Evolutionary conservation across 2,797 vertebrate genomes (phyloP).

Genomic region (Ceryle rudis): DNA sequence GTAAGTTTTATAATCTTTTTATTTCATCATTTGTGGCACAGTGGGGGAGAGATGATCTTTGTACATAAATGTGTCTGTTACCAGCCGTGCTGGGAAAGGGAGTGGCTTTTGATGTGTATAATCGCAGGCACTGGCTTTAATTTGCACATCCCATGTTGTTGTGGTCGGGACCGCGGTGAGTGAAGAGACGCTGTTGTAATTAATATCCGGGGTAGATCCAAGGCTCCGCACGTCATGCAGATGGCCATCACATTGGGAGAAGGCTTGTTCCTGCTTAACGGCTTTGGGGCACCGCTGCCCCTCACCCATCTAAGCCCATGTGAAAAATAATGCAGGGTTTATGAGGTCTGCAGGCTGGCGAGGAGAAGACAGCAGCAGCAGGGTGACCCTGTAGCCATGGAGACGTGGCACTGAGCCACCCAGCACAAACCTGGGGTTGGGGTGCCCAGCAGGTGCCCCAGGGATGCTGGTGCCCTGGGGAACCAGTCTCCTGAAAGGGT

Average conservation of each 20-base stretch:
- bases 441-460: background rate
- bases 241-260: accelerated
- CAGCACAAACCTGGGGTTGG: background rate
- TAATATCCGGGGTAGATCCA: background rate
- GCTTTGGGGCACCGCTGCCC: accelerated
- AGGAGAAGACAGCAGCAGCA: background rate
- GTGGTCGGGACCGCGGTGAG: background rate
- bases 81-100: background rate
- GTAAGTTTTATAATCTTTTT: slow-evolving; percentile 16
- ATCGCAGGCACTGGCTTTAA: background rate
- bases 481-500: background rate
- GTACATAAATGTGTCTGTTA: background rate
- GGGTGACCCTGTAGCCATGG: background rate
- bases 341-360: background rate
- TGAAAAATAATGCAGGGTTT: background rate
- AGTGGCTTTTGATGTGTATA: background rate
- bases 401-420: accelerated
- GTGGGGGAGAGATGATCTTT: background rate
- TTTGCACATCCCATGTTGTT: background rate
- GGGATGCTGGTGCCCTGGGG: accelerated
- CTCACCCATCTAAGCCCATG: accelerated
- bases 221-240: accelerated
- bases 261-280: accelerated
- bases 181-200: background rate
- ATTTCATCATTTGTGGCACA: background rate